Percentiles rank a stretch among this genome's conserved stretches.
These are phyloP conservation scores for Burhinus bistriatus DNA, from an alignment of 2,113 vertebrate species.

Conservation along the genomic window DNA sequence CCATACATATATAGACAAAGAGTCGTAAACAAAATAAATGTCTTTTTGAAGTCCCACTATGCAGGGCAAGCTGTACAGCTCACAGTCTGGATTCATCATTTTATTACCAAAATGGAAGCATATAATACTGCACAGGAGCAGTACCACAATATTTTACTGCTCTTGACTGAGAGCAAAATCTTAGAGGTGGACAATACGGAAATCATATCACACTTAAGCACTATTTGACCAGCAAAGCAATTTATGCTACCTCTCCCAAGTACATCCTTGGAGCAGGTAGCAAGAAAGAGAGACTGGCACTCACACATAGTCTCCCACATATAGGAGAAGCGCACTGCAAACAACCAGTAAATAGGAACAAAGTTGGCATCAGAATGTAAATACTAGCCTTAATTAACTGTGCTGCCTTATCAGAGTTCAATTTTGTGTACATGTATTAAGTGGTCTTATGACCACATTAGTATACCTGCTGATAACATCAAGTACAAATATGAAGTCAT, in stretches of 20 bases:
- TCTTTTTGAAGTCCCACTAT: neutral
- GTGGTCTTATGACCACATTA: neutral
- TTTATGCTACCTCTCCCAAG: neutral
- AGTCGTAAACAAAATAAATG: neutral
- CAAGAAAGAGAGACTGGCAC: neutral
- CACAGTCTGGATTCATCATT: neutral
- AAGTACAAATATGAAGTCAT: constrained; percentile 98
- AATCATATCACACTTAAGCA: neutral
- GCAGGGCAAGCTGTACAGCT: neutral
- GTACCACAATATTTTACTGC: neutral
- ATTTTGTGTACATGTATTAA: neutral
- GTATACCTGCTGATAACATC: constrained; percentile 95
- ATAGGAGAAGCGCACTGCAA: neutral
- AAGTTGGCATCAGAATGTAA: neutral
- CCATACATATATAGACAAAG: neutral
- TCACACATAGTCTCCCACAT: neutral
- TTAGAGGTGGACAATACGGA: neutral
- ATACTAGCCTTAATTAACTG: neutral
- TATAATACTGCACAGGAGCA: neutral
- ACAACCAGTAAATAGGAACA: neutral
- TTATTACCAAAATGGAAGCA: neutral
- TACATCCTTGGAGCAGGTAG: neutral
- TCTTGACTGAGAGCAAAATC: neutral
- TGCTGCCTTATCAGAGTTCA: neutral
- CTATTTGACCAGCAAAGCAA: neutral